Evolutionary conservation across 2,888 invertebrate genomes (phyloP).

Genomic region (Pachycephus smyrnensis): DNA sequence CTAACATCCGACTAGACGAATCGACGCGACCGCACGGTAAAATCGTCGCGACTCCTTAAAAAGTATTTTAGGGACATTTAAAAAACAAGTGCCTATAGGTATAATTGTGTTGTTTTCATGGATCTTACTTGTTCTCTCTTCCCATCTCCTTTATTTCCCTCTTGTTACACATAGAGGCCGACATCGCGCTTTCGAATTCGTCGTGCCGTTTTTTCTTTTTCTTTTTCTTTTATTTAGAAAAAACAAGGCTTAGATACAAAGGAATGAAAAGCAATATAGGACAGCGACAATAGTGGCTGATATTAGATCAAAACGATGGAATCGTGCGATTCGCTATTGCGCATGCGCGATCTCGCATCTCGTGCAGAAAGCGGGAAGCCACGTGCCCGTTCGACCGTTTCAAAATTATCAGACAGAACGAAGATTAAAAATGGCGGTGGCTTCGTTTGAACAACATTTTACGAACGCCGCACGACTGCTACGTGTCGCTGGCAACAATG

Average conservation of each 20-base stretch:
- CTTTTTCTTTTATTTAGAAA: slow-evolving; percentile 1
- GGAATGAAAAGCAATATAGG: background rate
- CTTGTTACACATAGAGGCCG: background rate
- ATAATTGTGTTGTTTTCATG: background rate
- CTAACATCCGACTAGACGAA: background rate
- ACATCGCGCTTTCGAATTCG: background rate
- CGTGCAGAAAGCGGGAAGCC: too few species aligned
- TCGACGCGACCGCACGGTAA: background rate
- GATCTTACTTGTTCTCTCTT: background rate
- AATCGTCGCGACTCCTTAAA: slow-evolving; percentile 2
- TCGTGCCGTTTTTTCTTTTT: background rate
- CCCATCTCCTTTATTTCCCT: background rate
- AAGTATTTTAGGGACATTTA: background rate
- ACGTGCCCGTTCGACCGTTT: too few species aligned
- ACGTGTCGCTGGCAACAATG: background rate
- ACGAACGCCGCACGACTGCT: background rate
- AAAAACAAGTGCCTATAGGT: background rate
- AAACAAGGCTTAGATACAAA: slow-evolving; percentile 7
- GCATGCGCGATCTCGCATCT: too few species aligned
- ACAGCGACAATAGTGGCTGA: background rate
- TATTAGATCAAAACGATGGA: too few species aligned
- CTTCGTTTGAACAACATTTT: background rate
- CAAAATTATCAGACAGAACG: too few species aligned
- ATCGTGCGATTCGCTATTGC: too few species aligned
- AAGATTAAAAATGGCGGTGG: background rate